Evolutionary conservation across 1,140 invertebrate species (phyloP).

Genomic region (Berghia stephanieae): DNA sequence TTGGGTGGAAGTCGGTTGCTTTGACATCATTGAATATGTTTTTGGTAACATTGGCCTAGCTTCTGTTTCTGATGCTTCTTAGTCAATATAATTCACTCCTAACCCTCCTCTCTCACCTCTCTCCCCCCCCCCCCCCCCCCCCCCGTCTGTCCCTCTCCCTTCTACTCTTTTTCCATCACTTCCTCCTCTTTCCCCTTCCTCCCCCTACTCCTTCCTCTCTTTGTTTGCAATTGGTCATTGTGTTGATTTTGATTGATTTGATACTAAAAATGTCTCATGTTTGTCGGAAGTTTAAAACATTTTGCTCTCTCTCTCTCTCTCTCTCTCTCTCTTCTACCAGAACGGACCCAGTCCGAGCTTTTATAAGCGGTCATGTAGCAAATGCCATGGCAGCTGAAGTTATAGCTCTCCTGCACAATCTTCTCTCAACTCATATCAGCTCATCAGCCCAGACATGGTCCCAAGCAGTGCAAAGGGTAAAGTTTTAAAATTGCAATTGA

Average conservation of each 20-base stretch:
- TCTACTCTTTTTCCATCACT: background rate
- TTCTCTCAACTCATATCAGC: constrained; percentile 56
- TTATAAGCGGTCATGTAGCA: constrained; percentile 67
- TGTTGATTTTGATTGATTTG: background rate
- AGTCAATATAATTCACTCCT: too few species aligned
- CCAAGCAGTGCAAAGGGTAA: constrained; percentile 61
- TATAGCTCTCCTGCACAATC: constrained; percentile 63
- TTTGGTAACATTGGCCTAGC: too few species aligned
- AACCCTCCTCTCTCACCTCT: too few species aligned
- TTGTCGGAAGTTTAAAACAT: background rate
- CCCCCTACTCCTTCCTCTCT: too few species aligned
- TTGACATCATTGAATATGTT: too few species aligned
- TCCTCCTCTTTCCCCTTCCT: background rate
- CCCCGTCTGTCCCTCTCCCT: too few species aligned
- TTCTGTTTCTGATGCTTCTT: too few species aligned
- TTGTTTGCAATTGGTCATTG: too few species aligned
- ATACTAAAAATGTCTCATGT: background rate
- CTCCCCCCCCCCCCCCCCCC: too few species aligned
- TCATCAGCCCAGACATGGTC: constrained; percentile 60
- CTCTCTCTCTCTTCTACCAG: constrained; percentile 46
- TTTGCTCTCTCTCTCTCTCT: too few species aligned
- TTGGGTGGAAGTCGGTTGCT: too few species aligned
- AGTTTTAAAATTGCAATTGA: too few species aligned
- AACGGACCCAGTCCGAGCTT: constrained; percentile 65
- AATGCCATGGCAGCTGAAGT: constrained; percentile 67